Conservation (phyloP, 2,113 vertebrate genomes). For the Hippocampus comes region DNA sequence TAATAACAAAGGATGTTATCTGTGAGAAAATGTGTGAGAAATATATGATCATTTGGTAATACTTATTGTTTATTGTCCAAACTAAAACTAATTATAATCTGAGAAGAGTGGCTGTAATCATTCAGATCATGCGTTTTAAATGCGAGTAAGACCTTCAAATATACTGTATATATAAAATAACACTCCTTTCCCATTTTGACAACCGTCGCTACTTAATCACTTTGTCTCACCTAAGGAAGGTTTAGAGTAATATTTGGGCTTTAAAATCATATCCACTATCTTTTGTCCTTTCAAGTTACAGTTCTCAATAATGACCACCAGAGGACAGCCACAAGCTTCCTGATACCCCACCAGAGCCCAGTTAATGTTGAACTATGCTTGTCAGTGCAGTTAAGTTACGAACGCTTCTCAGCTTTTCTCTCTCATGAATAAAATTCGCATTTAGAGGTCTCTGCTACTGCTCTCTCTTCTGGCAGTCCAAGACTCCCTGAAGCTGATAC, state of each 20-base stretch:
- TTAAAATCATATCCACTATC: background rate
- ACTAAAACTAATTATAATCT: no score
- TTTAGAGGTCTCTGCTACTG: slow-evolving; percentile 33
- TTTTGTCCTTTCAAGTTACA: slow-evolving; percentile 7
- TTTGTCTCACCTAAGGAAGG: no score
- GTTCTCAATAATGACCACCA: slow-evolving; percentile 34
- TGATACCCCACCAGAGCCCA: slow-evolving; percentile 7
- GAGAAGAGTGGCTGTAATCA: background rate
- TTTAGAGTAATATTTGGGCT: no score
- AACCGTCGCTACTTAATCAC: no score
- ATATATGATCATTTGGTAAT: no score
- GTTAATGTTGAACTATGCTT: slow-evolving; percentile 22
- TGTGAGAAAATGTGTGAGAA: no score
- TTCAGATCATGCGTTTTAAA: background rate
- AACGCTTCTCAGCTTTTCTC: slow-evolving; percentile 37
- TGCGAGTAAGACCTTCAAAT: background rate
- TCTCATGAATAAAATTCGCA: slow-evolving; percentile 63
- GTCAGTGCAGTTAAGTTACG: slow-evolving; percentile 57
- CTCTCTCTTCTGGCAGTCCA: slow-evolving; percentile 43
- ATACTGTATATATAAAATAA: background rate
- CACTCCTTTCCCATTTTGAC: no score
- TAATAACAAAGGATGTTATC: no score
- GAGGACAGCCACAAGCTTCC: slow-evolving; percentile 55
- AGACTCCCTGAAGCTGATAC: slow-evolving; percentile 49
- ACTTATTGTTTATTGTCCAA: no score